A percentile compares a stretch with the other conserved stretches of the same genome.
phyloP scores from a whole-genome alignment of 2,888 invertebrate species.

The Octonoba sinensis region DNA sequence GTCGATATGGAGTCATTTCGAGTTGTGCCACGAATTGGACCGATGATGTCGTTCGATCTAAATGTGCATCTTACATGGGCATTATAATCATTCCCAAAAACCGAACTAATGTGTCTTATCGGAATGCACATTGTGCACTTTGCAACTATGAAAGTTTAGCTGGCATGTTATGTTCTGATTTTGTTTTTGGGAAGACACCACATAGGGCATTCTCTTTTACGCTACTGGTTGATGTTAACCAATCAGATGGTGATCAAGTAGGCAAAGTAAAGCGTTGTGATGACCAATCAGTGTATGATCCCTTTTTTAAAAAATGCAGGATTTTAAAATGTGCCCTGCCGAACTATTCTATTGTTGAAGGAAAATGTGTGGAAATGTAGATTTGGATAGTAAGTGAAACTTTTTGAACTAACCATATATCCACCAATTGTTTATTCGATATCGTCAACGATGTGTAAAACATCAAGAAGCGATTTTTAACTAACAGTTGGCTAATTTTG shows the following conservation, averaged over 20 bases:
- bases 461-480: too few relatives aligned
- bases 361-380: neutral
- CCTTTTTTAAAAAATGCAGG: conserved; percentile 30
- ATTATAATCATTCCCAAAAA: neutral
- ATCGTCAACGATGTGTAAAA: too few relatives aligned
- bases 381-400: too few relatives aligned
- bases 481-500: too few relatives aligned
- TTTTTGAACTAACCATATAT: too few relatives aligned
- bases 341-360: neutral
- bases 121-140: conserved; percentile 37
- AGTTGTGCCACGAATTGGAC: conserved; percentile 20
- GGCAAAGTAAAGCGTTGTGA: conserved; percentile 15
- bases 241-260: conserved; percentile 12
- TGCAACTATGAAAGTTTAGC: conserved; percentile 24
- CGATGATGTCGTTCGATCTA: neutral
- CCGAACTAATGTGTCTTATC: neutral
- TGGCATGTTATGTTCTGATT: neutral
- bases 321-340: neutral
- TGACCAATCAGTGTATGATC: conserved; percentile 23
- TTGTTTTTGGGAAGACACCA: neutral
- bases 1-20: neutral
- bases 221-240: conserved; percentile 3
- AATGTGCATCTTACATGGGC: conserved; percentile 24
- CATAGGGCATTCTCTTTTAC: conserved; percentile 2
- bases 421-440: too few relatives aligned